Evolutionary conservation across 1,140 invertebrate genomes (phyloP).

Genomic region (Bradynema listronoti): DNA sequence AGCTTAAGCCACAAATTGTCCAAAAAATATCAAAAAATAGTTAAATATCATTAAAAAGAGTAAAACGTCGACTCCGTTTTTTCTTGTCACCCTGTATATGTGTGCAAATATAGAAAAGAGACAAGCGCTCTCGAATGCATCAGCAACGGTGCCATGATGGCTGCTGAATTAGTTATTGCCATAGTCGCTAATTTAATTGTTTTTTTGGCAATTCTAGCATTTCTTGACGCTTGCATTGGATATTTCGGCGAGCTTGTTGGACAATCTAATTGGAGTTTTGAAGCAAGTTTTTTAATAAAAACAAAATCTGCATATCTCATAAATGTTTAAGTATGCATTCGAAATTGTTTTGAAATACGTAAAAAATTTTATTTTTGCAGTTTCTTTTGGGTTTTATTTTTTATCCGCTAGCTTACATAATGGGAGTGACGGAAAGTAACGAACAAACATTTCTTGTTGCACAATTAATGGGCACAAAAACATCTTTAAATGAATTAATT

Average conservation of each 20-base stretch:
- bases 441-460: constrained; percentile 69
- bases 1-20: no score
- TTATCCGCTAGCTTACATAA: constrained; percentile 73
- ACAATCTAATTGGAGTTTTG: constrained; percentile 46
- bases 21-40: no score
- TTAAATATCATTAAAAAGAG: no score
- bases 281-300: constrained; percentile 17
- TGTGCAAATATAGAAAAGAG: constrained; percentile 31
- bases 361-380: constrained; percentile 20
- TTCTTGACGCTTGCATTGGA: constrained; percentile 71
- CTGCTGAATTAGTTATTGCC: constrained; percentile 73
- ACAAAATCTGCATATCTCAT: not conserved
- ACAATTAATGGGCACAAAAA: constrained; percentile 77
- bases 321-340: constrained; percentile 11
- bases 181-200: constrained; percentile 86
- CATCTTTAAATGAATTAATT: constrained; percentile 82
- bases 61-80: no score
- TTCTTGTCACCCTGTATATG: no score
- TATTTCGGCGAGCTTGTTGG: constrained; percentile 76
- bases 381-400: constrained; percentile 70
- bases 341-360: not conserved
- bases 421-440: constrained; percentile 73
- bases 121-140: constrained; percentile 34
- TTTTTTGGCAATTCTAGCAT: constrained; percentile 76
- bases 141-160: constrained; percentile 71